phyloP scores from a whole-genome alignment of 2,888 invertebrate species.

The Oligia fasciuncula region DNA sequence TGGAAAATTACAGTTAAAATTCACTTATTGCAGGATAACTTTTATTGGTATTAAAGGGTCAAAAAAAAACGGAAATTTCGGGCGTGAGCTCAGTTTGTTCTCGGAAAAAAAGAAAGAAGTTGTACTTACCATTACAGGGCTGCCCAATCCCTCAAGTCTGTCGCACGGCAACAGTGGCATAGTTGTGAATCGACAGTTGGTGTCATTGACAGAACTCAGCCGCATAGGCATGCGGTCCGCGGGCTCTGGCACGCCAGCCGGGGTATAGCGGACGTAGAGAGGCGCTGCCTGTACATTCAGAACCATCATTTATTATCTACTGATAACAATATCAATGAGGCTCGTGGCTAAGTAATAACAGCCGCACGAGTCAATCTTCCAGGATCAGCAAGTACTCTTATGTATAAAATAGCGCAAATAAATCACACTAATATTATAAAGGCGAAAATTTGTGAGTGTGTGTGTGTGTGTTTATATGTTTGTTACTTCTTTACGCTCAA shows the following conservation, averaged over 20 bases:
- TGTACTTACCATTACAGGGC: conserved; percentile 76
- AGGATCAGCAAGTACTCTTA: not conserved
- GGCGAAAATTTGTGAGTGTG: too few relatives aligned
- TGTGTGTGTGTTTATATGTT: too few relatives aligned
- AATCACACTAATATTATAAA: too few relatives aligned
- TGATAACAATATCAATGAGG: not conserved
- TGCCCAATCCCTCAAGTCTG: conserved; percentile 81
- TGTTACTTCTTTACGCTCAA: too few relatives aligned
- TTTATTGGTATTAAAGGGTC: too few relatives aligned
- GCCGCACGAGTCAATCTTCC: not conserved
- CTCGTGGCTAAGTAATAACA: not conserved
- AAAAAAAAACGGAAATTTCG: not conserved
- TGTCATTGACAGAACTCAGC: conserved; percentile 80
- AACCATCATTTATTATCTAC: not conserved
- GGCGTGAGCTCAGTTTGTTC: too few relatives aligned
- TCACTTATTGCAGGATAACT: not conserved
- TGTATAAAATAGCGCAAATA: not conserved
- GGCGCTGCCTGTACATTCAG: conserved; percentile 21
- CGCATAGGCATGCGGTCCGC: conserved; percentile 82
- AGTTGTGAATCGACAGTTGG: conserved; percentile 84
- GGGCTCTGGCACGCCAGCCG: conserved; percentile 73
- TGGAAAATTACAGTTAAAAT: not conserved
- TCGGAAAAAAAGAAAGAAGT: not conserved
- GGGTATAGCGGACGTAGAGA: conserved; percentile 32
- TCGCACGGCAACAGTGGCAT: conserved; percentile 79